Conservation (phyloP, 2,888 invertebrate genomes). For the Protonemura montana region DNA sequence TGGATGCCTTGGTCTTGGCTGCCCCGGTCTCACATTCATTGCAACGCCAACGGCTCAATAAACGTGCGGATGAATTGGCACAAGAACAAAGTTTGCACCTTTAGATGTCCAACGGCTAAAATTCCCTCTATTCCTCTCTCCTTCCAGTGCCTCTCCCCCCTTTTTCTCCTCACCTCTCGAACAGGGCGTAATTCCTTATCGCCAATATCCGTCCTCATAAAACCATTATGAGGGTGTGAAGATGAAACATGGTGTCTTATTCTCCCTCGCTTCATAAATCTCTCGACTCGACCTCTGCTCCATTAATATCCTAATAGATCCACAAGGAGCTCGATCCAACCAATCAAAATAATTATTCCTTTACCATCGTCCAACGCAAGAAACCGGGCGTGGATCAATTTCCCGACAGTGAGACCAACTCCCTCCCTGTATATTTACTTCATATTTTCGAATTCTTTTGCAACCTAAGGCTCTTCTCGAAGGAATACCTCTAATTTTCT, state of each 20-base stretch:
- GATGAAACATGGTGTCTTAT: constrained; percentile 44
- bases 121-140: constrained; percentile 17
- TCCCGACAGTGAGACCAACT: neutral
- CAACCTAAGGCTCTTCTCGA: neutral
- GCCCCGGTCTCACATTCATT: neutral
- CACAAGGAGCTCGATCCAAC: constrained; percentile 12
- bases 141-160: neutral
- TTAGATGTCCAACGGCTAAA: constrained; percentile 31
- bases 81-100: neutral
- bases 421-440: neutral
- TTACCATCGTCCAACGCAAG: neutral
- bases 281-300: constrained; percentile 19
- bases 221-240: constrained; percentile 46
- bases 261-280: constrained; percentile 45
- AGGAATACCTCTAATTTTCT: neutral
- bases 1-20: too few species aligned
- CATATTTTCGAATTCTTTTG: neutral
- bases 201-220: constrained; percentile 47
- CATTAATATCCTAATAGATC: constrained; percentile 9
- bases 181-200: constrained; percentile 42
- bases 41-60: neutral
- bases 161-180: neutral
- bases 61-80: neutral
- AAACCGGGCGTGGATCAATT: neutral
- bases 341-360: constrained; percentile 12